Conservation (phyloP, 30 jellyfish, hydroid and myxozoan species). For the Sanderia malayensis region DNA sequence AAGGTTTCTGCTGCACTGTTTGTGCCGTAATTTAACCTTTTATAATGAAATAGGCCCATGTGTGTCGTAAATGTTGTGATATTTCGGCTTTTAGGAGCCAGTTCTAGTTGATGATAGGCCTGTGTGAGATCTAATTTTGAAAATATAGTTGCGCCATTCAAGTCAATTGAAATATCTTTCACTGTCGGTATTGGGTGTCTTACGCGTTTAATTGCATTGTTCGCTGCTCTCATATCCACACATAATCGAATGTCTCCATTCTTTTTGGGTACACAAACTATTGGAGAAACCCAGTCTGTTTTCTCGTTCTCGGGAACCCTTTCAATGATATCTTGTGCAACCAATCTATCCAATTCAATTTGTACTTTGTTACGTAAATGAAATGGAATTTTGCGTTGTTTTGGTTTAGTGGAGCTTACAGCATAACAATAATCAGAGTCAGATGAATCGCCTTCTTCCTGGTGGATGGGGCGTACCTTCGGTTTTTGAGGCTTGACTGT, state of each 20-base stretch:
- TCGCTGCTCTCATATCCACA: slow-evolving; percentile 41
- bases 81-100: slow-evolving; percentile 29
- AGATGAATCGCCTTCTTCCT: too few relatives aligned
- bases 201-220: slow-evolving; percentile 24
- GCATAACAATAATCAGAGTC: too few relatives aligned
- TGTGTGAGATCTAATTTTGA: slow-evolving; percentile 26
- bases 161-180: slow-evolving; percentile 28
- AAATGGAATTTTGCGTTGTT: too few relatives aligned
- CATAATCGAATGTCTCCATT: slow-evolving; percentile 21
- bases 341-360: too few relatives aligned
- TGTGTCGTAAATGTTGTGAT: slow-evolving; percentile 55
- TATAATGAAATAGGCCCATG: slow-evolving; percentile 37
- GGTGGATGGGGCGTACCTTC: too few relatives aligned
- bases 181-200: slow-evolving; percentile 36
- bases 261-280: slow-evolving; percentile 28
- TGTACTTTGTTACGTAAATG: too few relatives aligned
- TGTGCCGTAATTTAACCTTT: slow-evolving; percentile 26
- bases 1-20: slow-evolving; percentile 27
- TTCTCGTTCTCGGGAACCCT: slow-evolving; percentile 4
- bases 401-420: too few relatives aligned
- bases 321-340: slow-evolving; percentile 21
- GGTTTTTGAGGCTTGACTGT: too few relatives aligned
- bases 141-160: slow-evolving; percentile 32
- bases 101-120: slow-evolving; percentile 36
- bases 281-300: slow-evolving; percentile 8